These are phyloP conservation scores for Alaudala cheleensis DNA, from an alignment of 2,113 vertebrate species.

Conservation along the genomic window DNA sequence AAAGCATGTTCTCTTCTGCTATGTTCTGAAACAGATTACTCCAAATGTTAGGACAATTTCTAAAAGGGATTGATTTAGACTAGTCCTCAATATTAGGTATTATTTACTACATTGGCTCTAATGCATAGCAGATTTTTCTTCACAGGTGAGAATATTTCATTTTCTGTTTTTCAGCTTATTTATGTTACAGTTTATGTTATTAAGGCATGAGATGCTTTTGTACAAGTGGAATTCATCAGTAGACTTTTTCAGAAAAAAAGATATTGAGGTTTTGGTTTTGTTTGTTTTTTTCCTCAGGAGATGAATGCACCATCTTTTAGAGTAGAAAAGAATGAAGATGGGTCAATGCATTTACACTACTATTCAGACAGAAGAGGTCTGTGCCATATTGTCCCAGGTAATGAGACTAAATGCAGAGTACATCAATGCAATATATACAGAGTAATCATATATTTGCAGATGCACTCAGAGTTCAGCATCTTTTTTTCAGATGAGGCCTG, in stretches of 20 bases:
- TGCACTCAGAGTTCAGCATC: neutral
- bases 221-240: neutral
- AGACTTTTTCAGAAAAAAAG: neutral
- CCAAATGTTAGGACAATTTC: neutral
- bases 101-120: neutral
- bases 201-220: neutral
- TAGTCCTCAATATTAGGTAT: neutral
- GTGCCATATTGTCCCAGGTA: conserved; percentile 78
- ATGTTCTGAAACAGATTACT: neutral
- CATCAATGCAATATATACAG: neutral
- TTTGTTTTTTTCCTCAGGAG: conserved; percentile 62
- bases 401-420: neutral
- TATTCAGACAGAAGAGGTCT: conserved; percentile 80
- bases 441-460: neutral
- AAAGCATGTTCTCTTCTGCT: neutral
- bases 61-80: neutral
- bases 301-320: conserved; percentile 81
- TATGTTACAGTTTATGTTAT: neutral
- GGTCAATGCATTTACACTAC: conserved; percentile 76
- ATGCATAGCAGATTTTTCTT: neutral
- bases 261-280: neutral
- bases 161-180: neutral
- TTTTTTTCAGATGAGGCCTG: neutral
- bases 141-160: neutral
- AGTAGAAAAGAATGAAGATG: conserved; percentile 77